Evolutionary conservation across 2,888 invertebrate genomes (phyloP), one percentile per base, ranked within the genome.

Genomic region (Erynnis tages): DNA sequence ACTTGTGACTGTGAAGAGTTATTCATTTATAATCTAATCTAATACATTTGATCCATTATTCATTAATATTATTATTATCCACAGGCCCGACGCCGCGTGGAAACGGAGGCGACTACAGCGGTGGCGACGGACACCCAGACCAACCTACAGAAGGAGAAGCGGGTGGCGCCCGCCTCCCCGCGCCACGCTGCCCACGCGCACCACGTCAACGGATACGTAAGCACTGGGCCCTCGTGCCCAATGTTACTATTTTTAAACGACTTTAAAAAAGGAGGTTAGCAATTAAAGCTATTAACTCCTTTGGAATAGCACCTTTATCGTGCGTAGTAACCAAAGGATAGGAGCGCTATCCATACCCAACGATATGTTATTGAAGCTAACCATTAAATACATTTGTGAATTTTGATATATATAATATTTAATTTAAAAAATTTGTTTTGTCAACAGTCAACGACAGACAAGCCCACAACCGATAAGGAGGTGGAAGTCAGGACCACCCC

Each of bases 11-110:
- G 21, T 21, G 3, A 5, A 21, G 21, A 21, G 21, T 3, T 21
- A 21, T 21, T 21, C 5, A 21, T 21, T 4, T 21, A n/a, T n/a
- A n/a, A n/a, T n/a, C n/a, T n/a, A n/a, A n/a, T n/a, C n/a, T n/a
- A n/a, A n/a, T n/a, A n/a, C n/a, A n/a, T n/a, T n/a, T n/a, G n/a
- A n/a, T n/a, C n/a, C n/a, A n/a, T n/a, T n/a, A n/a, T n/a, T n/a
- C n/a, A n/a, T n/a, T n/a, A 21, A 21, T 21, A 21, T 21, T 14
- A 4, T 14, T 4, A 16, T n/a, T 8, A 1, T 17, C 10, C 8
- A 37, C 71, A 93, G 93, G 90, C 91, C 34, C 92, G 92, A 2
- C 91, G 93, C 62, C 83, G 93, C 56, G 82, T 92, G 65, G 92
- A 94, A 76, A 90, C 92, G 60, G 93, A 94, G 66, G 88, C 90